phyloP scores from a whole-genome alignment of 1,140 invertebrate genomes.

The Chelonus insularis region DNA sequence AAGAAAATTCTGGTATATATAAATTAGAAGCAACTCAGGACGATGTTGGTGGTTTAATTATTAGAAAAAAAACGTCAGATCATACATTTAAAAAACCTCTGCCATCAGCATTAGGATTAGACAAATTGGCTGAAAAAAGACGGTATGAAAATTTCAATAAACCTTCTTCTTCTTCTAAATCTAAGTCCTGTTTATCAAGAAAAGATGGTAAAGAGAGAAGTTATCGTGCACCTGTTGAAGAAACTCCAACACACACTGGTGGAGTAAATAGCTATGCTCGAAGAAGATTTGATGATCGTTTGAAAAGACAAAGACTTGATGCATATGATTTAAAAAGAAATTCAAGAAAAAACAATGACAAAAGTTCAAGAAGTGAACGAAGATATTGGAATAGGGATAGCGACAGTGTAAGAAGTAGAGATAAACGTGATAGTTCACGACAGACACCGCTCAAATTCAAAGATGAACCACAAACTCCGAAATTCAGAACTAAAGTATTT shows the following conservation, averaged over 20 bases:
- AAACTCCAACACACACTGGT: constrained; percentile 92
- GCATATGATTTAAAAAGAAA: constrained; percentile 42
- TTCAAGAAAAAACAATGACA: constrained; percentile 40
- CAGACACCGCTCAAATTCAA: constrained; percentile 67
- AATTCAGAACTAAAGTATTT: constrained; percentile 47
- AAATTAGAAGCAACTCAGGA: not conserved
- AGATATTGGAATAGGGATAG: constrained; percentile 43
- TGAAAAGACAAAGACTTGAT: constrained; percentile 64
- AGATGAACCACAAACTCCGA: constrained; percentile 83
- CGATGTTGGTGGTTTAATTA: constrained; percentile 78
- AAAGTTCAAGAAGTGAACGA: constrained; percentile 41
- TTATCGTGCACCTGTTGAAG: constrained; percentile 76
- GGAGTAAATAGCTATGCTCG: constrained; percentile 82
- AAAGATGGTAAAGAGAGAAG: constrained; percentile 62
- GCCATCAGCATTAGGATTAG: constrained; percentile 81
- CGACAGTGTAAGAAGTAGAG: constrained; percentile 40
- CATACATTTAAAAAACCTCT: constrained; percentile 78
- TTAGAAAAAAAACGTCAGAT: constrained; percentile 74
- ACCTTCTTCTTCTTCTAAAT: constrained; percentile 39
- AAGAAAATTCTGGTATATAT: not conserved
- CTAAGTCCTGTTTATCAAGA: constrained; percentile 41
- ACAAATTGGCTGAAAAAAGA: constrained; percentile 80
- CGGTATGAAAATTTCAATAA: constrained; percentile 61
- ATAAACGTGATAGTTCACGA: constrained; percentile 27
- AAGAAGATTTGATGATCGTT: constrained; percentile 70